Evolutionary conservation across 2,888 invertebrate genomes (phyloP), one percentile per base, ranked within the genome.

Genomic region (Synanthedon vespiformis): DNA sequence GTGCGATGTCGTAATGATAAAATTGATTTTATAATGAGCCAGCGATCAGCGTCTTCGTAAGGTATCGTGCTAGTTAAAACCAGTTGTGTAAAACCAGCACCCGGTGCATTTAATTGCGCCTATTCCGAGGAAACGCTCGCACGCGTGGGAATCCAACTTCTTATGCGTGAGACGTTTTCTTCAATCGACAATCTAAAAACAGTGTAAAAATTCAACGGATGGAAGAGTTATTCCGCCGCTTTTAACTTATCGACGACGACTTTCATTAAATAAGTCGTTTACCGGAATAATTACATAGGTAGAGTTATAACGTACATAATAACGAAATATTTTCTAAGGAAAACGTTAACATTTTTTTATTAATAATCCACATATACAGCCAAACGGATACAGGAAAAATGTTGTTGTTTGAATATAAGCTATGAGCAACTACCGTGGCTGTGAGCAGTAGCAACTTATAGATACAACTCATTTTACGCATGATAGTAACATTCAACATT

Each of bases 111-210:
- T 74, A 74, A 77, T 78, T 76, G 69, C 68, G 59, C 62, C 67
- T 70, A 72, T 14, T 44, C 14, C 65, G 62, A 72, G 74, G 75
- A 79, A 80, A 77, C 65, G 62, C 52, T 58, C 65, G 69, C 67
- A 72, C 66, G 71, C 85, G 85, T 86, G 85, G 84, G 86, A 85
- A 84, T 75, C 62, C 67, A 73, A 76, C 76, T 73, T 74, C 67
- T 72, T 77, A 72, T 69, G 72, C 77, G 72, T 76, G 79, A 76
- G 77, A 77, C 68, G 74, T 76, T 83, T 82, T 78, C 76, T 69
- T 70, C 70, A 70, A 74, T 72, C 63, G 34, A 34, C 34, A 10
- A 65, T 63, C 58, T 61, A 63, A 63, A 64, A 62, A 62, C 65
- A 57, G 54, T 60, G 75, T 80, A 77, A 81, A 79, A 74, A 75